phyloP scores from a whole-genome alignment of 2,113 vertebrate genomes.

The Sinocyclocheilus maitianheensis region DNA sequence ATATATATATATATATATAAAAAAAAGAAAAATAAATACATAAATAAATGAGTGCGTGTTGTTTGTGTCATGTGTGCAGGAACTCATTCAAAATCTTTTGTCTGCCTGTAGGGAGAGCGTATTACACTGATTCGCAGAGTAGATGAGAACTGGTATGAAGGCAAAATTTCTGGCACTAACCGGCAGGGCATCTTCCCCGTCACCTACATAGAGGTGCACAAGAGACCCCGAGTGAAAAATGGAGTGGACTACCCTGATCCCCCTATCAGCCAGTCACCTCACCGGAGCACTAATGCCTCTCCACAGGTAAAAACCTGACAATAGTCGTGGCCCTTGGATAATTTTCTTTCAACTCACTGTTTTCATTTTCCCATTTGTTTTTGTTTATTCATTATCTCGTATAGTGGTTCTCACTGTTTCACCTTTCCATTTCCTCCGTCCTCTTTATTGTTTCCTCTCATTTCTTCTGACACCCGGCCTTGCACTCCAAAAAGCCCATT shows the following conservation, averaged over 20 bases:
- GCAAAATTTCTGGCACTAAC: constrained; percentile 88
- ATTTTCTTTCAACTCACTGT: not conserved
- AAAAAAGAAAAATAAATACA: no score
- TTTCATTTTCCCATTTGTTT: not conserved
- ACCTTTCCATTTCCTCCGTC: constrained; percentile 51
- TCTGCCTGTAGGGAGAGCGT: constrained; percentile 84
- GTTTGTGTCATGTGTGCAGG: not conserved
- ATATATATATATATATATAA: no score
- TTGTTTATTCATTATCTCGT: not conserved
- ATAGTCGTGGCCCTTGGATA: not conserved
- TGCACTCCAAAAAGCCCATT: constrained; percentile 69
- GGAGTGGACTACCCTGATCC: constrained; percentile 85
- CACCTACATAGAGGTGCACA: constrained; percentile 93
- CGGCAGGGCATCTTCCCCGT: constrained; percentile 98
- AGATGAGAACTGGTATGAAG: constrained; percentile 99
- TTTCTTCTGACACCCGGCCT: constrained; percentile 59
- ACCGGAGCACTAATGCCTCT: constrained; percentile 87
- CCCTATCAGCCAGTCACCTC: constrained; percentile 84
- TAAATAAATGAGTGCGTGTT: not conserved
- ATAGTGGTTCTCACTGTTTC: constrained; percentile 16
- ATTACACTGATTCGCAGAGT: constrained; percentile 92
- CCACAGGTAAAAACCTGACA: constrained; percentile 84
- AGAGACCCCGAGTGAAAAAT: constrained; percentile 88
- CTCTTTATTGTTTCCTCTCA: constrained; percentile 72
- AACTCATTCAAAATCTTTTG: not conserved